Conservation (phyloP, 2,888 invertebrate genomes). For the Pycnomerus fuliginosus region DNA sequence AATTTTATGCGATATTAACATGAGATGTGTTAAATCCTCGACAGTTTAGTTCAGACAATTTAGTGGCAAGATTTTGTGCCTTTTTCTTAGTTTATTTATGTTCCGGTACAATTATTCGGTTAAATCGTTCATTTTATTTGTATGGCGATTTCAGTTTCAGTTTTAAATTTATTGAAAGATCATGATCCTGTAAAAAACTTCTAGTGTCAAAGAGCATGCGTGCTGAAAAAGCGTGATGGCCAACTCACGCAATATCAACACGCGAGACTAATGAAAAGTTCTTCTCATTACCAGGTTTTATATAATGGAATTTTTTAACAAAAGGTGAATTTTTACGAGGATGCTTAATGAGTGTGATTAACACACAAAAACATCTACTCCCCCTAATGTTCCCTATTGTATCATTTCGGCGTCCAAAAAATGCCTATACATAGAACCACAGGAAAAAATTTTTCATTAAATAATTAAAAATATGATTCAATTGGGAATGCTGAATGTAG, state of each 20-base stretch:
- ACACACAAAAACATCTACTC: conserved; percentile 9
- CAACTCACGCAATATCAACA: conserved; percentile 24
- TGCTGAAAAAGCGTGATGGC: conserved; percentile 2
- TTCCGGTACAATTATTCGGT: too few species aligned
- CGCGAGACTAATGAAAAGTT: conserved; percentile 26
- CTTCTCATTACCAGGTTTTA: conserved; percentile 22
- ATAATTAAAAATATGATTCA: background rate
- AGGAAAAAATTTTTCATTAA: background rate
- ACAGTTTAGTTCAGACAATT: too few species aligned
- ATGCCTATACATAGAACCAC: background rate
- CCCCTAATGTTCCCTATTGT: background rate
- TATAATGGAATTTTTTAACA: conserved; percentile 26
- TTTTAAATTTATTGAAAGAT: too few species aligned
- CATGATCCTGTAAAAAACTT: too few species aligned
- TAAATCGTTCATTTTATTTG: too few species aligned
- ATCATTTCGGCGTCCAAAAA: background rate
- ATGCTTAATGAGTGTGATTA: conserved; percentile 19
- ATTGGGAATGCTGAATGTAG: too few species aligned
- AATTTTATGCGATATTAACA: too few species aligned
- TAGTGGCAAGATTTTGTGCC: too few species aligned
- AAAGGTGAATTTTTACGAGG: conserved; percentile 14
- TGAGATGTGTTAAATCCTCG: too few species aligned
- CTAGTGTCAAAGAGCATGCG: conserved; percentile 15
- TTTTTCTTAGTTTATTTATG: too few species aligned
- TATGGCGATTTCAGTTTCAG: too few species aligned